phyloP scores from a whole-genome alignment of 2,797 vertebrate genomes.

The Champsocephalus esox region DNA sequence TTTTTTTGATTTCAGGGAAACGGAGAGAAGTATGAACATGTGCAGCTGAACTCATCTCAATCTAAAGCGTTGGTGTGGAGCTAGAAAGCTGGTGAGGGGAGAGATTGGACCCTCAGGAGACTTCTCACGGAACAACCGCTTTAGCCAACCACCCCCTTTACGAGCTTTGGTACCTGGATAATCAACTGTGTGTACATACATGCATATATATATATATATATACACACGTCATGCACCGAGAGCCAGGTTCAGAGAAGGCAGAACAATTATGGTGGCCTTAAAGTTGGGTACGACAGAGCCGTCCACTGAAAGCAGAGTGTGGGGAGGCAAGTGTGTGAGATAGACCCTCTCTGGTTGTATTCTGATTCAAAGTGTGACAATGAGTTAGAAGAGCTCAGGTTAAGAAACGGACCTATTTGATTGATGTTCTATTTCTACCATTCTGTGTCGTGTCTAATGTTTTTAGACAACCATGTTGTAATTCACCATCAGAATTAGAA shows the following conservation, averaged over 20 bases:
- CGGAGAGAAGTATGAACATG: slow-evolving; percentile 92
- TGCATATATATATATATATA: background rate
- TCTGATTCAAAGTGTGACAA: slow-evolving; percentile 56
- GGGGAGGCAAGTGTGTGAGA: slow-evolving; percentile 45
- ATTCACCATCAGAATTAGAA: slow-evolving; percentile 28
- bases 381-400: slow-evolving; percentile 76
- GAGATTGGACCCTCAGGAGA: slow-evolving; percentile 40
- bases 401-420: slow-evolving; percentile 63
- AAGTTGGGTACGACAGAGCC: slow-evolving; percentile 61
- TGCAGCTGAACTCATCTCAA: slow-evolving; percentile 94
- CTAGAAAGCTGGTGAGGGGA: slow-evolving; percentile 60
- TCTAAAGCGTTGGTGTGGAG: slow-evolving; percentile 86
- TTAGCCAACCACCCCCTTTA: slow-evolving; percentile 55
- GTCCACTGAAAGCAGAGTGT: slow-evolving; percentile 45
- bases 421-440: slow-evolving; percentile 57
- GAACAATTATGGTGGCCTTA: slow-evolving; percentile 70
- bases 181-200: slow-evolving; percentile 45
- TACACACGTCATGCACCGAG: slow-evolving; percentile 20
- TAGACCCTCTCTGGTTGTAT: slow-evolving; percentile 43
- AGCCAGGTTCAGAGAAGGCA: slow-evolving; percentile 56
- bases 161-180: slow-evolving; percentile 64
- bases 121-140: slow-evolving; percentile 49
- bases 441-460: slow-evolving; percentile 30
- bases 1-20: slow-evolving; percentile 68
- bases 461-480: slow-evolving; percentile 20